phyloP scores from a whole-genome alignment of 2,113 vertebrate genomes.

The Marcusenius ussheri region DNA sequence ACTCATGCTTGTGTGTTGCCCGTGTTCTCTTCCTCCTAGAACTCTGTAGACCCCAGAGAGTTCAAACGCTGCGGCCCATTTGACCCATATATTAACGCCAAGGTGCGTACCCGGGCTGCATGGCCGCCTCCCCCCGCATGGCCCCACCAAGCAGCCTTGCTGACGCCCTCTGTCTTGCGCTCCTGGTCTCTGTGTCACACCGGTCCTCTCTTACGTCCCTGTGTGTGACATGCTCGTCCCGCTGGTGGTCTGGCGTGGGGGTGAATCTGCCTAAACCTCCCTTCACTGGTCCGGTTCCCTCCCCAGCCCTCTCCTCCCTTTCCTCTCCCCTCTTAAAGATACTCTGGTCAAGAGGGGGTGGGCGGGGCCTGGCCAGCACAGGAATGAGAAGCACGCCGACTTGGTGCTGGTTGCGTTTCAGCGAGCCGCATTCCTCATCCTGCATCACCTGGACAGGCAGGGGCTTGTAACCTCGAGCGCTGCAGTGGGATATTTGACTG shows the following conservation, averaged over 20 bases:
- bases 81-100: constrained; percentile 99
- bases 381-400: background rate
- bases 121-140: background rate
- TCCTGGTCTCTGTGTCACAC: background rate
- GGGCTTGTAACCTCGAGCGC: background rate
- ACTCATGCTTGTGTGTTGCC: constrained; percentile 54
- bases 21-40: constrained; percentile 87
- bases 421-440: background rate
- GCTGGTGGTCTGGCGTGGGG: background rate
- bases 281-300: background rate
- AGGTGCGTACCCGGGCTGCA: constrained; percentile 89
- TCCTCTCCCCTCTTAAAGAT: background rate
- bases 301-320: background rate
- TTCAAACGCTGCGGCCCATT: constrained; percentile 99
- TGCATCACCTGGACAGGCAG: background rate
- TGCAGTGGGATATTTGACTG: background rate
- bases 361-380: background rate
- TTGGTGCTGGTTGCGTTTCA: background rate
- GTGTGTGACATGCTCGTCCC: background rate
- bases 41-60: constrained; percentile 96
- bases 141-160: background rate
- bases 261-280: background rate
- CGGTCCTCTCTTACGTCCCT: background rate
- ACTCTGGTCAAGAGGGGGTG: background rate
- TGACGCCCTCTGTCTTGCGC: background rate